phyloP scores from a whole-genome alignment of 2,797 vertebrate species.

The Tadarida brasiliensis region DNA sequence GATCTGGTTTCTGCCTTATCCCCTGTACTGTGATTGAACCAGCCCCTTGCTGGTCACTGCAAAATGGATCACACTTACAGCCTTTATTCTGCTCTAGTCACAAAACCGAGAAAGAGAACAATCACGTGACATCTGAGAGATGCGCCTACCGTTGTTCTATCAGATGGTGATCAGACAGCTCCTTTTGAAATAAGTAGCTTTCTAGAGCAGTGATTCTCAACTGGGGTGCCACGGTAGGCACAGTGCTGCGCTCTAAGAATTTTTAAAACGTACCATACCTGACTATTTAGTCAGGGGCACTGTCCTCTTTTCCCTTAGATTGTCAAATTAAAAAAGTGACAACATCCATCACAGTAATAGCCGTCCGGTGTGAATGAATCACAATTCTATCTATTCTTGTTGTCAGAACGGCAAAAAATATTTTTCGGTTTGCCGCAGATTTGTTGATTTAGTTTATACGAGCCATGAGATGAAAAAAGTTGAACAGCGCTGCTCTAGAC shows the following conservation, averaged over 20 bases:
- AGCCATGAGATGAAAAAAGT: not conserved
- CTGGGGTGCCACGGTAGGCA: not conserved
- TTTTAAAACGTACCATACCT: not conserved
- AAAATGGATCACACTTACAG: not conserved
- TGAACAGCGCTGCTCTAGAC: not conserved
- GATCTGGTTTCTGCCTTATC: not conserved
- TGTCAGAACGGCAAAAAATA: too few species aligned
- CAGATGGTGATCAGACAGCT: not conserved
- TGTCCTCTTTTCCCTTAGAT: too few species aligned
- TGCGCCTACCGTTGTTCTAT: rapidly evolving
- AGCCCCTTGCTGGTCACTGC: not conserved
- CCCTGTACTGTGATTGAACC: not conserved
- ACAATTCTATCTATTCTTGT: too few species aligned
- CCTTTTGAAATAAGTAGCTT: not conserved
- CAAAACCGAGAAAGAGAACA: not conserved
- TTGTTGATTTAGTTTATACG: too few species aligned
- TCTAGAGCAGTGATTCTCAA: not conserved
- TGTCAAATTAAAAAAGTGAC: too few species aligned
- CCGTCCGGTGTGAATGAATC: too few species aligned
- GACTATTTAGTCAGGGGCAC: too few species aligned
- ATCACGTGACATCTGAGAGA: not conserved
- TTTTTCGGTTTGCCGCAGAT: too few species aligned
- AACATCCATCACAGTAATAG: too few species aligned
- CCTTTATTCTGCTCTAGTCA: not conserved
- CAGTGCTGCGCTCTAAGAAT: not conserved